Conservation (phyloP, 2,888 invertebrate genomes). For the Campaea margaritaria region DNA sequence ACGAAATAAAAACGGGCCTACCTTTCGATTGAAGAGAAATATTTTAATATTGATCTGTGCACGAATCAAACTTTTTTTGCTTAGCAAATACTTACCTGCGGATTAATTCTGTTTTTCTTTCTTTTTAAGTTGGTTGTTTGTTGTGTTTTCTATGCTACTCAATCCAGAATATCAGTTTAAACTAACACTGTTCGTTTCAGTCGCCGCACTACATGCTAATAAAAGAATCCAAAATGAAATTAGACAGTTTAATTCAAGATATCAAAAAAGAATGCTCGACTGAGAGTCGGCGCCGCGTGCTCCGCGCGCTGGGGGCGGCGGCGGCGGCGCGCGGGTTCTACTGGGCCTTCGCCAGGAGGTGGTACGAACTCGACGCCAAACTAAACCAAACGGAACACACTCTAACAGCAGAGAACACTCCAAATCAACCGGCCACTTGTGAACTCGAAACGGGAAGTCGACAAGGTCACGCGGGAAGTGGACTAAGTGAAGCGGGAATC, state of each 20-base stretch:
- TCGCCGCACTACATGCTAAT: conserved; percentile 61
- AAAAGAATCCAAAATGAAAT: conserved; percentile 43
- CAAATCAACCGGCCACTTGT: background rate
- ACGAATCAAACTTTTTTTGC: no score
- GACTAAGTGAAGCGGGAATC: background rate
- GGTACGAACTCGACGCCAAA: conserved; percentile 32
- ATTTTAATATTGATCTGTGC: no score
- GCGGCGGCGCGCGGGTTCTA: conserved; percentile 55
- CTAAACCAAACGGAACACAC: background rate
- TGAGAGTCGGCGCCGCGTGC: conserved; percentile 26
- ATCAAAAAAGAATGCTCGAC: conserved; percentile 39
- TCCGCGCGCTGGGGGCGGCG: conserved; percentile 21
- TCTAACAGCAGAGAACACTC: background rate
- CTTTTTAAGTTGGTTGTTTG: no score
- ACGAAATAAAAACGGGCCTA: no score
- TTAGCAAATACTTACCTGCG: no score
- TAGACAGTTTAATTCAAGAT: conserved; percentile 47
- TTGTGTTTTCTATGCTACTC: no score
- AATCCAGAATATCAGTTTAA: no score
- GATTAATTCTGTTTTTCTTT: no score
- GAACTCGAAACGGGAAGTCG: background rate
- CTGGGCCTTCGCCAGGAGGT: conserved; percentile 56
- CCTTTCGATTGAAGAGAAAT: no score
- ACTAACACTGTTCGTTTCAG: conserved; percentile 54
- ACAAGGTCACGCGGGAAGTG: conserved; percentile 1